These are phyloP conservation scores for Paelopatides confundens DNA, from an alignment of 53 echinoderm and acorn worm species.

Conservation along the genomic window DNA sequence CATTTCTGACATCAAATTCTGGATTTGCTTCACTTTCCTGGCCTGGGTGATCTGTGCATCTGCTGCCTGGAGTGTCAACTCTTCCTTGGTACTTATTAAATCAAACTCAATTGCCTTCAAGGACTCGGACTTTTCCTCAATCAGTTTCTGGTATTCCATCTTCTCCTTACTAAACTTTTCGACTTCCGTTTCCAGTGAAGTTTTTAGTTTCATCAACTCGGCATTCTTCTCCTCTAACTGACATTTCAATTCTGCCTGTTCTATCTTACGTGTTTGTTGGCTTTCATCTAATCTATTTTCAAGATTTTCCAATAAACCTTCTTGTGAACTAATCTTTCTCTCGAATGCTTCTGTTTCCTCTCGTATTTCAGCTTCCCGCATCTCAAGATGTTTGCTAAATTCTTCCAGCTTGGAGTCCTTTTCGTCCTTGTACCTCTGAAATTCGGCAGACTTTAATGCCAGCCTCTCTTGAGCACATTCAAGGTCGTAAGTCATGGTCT, in stretches of 20 bases:
- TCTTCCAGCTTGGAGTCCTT: conserved; percentile 25
- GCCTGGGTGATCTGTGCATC: background rate
- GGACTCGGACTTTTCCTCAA: background rate
- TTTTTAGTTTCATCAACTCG: conserved; percentile 29
- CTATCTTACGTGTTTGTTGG: background rate
- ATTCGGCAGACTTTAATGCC: conserved; percentile 18
- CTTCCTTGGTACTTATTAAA: conserved; percentile 36
- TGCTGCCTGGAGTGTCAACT: background rate
- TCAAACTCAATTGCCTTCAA: conserved; percentile 48
- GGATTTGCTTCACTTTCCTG: background rate
- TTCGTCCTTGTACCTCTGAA: conserved; percentile 23
- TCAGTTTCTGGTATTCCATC: background rate
- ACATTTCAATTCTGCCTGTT: background rate
- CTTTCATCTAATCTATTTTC: background rate
- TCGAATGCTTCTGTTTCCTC: conserved; percentile 4
- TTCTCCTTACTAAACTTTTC: conserved; percentile 32
- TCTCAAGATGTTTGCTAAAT: background rate
- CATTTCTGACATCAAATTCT: conserved; percentile 10
- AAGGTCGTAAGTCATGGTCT: conserved; percentile 27
- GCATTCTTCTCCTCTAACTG: background rate
- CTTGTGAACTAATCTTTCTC: background rate
- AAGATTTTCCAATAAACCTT: background rate
- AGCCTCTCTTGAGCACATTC: conserved; percentile 36
- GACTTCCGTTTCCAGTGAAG: conserved; percentile 27
- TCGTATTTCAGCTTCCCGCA: background rate